phyloP scores from a whole-genome alignment of 1,140 invertebrate species.

The Drosophila nikananu region DNA sequence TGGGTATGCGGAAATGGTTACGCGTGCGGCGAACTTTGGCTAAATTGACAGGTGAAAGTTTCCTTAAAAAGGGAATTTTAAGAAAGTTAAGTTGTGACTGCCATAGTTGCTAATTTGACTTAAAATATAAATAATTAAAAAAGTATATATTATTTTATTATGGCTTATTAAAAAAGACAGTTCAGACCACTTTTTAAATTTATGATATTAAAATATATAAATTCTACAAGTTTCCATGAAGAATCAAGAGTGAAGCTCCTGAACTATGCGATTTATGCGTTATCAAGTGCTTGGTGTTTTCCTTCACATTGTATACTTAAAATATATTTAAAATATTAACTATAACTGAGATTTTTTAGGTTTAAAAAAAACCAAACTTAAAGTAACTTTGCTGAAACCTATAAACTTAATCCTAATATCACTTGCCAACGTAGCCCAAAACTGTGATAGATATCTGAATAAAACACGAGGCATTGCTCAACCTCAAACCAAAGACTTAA shows the following conservation, averaged over 20 bases:
- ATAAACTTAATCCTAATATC: background rate
- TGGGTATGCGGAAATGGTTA: background rate
- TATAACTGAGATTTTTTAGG: too few relatives aligned
- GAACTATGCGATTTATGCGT: too few relatives aligned
- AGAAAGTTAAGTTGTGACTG: background rate
- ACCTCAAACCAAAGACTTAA: slow-evolving; percentile 81
- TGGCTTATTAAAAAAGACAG: background rate
- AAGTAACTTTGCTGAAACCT: too few relatives aligned
- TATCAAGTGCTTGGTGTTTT: background rate
- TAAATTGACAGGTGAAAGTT: background rate
- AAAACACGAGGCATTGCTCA: slow-evolving; percentile 13
- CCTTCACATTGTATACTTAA: background rate
- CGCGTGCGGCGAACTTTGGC: background rate
- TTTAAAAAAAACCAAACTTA: background rate
- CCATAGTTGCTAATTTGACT: background rate
- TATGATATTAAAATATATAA: background rate
- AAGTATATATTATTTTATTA: background rate
- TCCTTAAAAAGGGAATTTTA: too few relatives aligned
- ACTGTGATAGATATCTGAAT: background rate
- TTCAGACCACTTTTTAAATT: background rate
- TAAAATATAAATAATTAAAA: background rate
- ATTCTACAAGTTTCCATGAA: background rate
- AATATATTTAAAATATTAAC: background rate
- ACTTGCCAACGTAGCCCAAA: background rate
- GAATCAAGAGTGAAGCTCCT: too few relatives aligned